Evolutionary conservation across 2,113 vertebrate species (phyloP).

Genomic region (Calyptomena viridis): DNA sequence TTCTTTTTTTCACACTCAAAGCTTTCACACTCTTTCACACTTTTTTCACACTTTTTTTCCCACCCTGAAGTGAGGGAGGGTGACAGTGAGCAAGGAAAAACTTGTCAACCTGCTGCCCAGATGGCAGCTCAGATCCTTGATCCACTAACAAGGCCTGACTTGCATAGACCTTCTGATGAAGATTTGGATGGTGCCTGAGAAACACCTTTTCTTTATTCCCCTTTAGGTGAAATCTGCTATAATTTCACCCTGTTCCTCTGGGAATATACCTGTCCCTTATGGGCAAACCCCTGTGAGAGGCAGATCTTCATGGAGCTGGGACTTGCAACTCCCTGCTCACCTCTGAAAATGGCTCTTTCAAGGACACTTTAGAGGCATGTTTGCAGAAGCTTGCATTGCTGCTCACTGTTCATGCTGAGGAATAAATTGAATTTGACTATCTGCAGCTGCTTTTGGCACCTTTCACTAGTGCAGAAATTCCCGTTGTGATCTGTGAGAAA

Average conservation of each 20-base stretch:
- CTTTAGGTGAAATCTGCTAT: background rate
- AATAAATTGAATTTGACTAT: conserved; percentile 47
- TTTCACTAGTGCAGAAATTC: conserved; percentile 23
- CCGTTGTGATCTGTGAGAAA: background rate
- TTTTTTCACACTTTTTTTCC: accelerated
- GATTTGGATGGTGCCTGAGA: background rate
- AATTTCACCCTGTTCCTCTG: background rate
- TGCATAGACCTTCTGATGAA: background rate
- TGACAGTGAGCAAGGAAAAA: background rate
- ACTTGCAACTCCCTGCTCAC: background rate
- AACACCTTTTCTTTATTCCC: background rate
- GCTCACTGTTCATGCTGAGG: conserved; percentile 3
- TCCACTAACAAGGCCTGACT: background rate
- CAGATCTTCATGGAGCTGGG: background rate
- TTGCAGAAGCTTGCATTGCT: conserved; percentile 16
- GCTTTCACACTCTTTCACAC: no score
- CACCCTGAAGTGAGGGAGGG: background rate
- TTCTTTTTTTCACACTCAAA: background rate
- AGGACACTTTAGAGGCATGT: background rate
- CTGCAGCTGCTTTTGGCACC: conserved; percentile 53
- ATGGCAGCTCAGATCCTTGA: background rate
- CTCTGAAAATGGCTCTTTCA: background rate
- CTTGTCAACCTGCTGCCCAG: background rate
- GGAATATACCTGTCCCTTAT: background rate
- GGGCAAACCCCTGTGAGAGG: background rate